Conservation (phyloP, 1,140 invertebrate genomes). For the Heliconius hewitsoni region DNA sequence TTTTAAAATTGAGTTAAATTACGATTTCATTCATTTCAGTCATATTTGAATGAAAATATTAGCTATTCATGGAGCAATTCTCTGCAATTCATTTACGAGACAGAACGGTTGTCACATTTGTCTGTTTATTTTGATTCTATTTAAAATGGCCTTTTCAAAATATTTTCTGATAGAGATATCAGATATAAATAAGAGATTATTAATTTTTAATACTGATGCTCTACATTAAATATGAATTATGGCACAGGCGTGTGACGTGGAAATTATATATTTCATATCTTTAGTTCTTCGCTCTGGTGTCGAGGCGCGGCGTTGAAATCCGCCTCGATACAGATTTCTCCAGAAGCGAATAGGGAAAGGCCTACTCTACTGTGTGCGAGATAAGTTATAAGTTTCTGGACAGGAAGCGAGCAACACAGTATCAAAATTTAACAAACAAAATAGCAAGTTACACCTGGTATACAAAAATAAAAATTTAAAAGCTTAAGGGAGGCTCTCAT, state of each 20-base stretch:
- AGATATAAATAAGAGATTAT: too few species aligned
- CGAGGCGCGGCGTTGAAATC: too few species aligned
- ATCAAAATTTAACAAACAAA: constrained; percentile 8
- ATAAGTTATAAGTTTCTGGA: neutral
- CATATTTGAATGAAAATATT: neutral
- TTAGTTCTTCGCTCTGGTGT: too few species aligned
- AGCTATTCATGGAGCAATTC: neutral
- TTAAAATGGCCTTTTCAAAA: neutral
- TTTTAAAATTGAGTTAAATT: neutral
- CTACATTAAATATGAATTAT: too few species aligned
- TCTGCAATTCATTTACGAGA: neutral
- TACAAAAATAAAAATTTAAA: constrained; percentile 20
- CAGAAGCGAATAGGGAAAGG: too few species aligned
- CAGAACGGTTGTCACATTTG: neutral
- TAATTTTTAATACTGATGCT: too few species aligned
- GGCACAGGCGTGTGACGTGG: too few species aligned
- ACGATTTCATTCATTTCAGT: neutral
- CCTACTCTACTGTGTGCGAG: neutral
- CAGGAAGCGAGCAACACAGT: neutral
- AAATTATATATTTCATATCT: too few species aligned
- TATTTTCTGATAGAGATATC: too few species aligned
- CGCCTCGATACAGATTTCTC: too few species aligned
- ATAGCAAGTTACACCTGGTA: constrained; percentile 7
- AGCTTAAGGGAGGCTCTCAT: constrained; percentile 2
- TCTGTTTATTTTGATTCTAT: neutral